These are phyloP conservation scores for Prunella fulvescens DNA, from an alignment of 2,113 vertebrate genomes.

Conservation along the genomic window DNA sequence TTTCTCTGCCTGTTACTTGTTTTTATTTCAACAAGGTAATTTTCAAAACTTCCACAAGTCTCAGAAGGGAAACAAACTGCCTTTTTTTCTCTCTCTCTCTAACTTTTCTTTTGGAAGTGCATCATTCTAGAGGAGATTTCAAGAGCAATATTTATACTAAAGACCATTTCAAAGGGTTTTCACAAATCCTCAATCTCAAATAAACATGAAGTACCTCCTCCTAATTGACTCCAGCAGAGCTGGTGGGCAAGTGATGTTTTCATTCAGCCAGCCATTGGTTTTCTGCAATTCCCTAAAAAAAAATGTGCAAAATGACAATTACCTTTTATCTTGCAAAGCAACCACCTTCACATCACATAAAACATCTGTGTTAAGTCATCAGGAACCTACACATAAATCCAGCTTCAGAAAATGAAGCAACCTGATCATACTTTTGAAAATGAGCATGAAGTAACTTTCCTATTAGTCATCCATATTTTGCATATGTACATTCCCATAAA, in stretches of 20 bases:
- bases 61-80: neutral
- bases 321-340: conserved; percentile 26
- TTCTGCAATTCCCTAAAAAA: neutral
- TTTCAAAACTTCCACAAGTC: neutral
- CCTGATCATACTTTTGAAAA: conserved; percentile 25
- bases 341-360: neutral
- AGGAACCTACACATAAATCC: conserved; percentile 30
- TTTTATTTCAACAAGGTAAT: neutral
- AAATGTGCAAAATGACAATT: neutral
- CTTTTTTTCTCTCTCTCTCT: neutral
- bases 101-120: neutral
- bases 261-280: neutral
- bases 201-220: neutral
- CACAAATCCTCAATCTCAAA: neutral
- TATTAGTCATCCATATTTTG: conserved; percentile 19
- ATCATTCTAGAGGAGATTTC: neutral
- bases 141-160: neutral
- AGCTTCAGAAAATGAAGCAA: conserved; percentile 29
- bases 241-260: neutral
- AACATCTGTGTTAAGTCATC: conserved; percentile 47
- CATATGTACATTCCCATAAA: conserved; percentile 26
- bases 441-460: neutral
- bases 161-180: neutral
- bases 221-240: neutral
- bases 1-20: neutral